A percentile compares a stretch with the other conserved stretches of the same genome.
These are phyloP conservation scores for Rhagoletis pomonella DNA, from an alignment of 1,140 invertebrate species.

Conservation along the genomic window DNA sequence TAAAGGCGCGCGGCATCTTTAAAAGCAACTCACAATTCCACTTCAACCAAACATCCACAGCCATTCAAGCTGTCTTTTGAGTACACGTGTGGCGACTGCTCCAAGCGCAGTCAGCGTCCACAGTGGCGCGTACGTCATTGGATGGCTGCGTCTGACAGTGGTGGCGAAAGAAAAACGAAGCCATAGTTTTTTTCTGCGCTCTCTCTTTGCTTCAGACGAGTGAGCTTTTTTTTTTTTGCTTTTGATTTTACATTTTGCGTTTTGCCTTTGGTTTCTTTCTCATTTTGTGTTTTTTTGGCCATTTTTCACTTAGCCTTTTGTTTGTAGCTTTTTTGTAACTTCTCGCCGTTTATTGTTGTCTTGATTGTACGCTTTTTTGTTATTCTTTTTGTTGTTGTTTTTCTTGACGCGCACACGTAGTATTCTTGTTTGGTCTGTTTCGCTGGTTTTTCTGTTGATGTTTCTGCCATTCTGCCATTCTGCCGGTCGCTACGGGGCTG, in stretches of 20 bases:
- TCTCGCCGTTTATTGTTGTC: slow-evolving; percentile 31
- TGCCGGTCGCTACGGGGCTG: slow-evolving; percentile 9
- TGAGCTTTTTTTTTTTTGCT: background rate
- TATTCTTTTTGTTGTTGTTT: background rate
- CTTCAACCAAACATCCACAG: background rate
- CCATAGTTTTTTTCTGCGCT: too few relatives aligned
- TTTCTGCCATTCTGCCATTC: slow-evolving; percentile 45
- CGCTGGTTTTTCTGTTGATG: slow-evolving; percentile 30
- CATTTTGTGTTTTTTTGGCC: slow-evolving; percentile 52
- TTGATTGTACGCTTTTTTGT: background rate
- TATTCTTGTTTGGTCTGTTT: slow-evolving; percentile 51
- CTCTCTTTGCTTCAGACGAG: background rate
- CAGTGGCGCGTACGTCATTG: background rate
- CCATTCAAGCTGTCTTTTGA: background rate
- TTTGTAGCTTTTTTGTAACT: slow-evolving; percentile 37
- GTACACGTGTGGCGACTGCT: background rate
- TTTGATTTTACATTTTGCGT: background rate
- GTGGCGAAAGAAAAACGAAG: background rate
- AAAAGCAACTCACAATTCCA: background rate
- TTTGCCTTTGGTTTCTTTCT: background rate
- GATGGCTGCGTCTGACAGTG: background rate
- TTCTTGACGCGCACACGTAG: background rate
- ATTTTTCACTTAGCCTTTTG: slow-evolving; percentile 56
- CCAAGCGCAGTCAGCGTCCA: background rate
- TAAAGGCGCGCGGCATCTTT: background rate